Evolutionary conservation across 2,113 vertebrate genomes (phyloP).

Genomic region (Bubalus kerabau): DNA sequence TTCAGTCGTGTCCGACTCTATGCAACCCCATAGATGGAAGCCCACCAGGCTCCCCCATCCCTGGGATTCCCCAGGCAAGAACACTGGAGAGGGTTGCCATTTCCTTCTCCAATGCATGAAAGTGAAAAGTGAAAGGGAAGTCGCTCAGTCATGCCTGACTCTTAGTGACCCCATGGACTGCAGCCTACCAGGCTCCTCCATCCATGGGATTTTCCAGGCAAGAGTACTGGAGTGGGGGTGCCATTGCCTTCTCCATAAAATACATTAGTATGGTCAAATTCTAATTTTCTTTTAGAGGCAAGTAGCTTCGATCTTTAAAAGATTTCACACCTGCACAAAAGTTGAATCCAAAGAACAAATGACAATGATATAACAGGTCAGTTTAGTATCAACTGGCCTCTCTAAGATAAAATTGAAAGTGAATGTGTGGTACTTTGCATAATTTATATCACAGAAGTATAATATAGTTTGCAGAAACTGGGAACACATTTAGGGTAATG

Average conservation of each 20-base stretch:
- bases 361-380: background rate
- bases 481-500: slow-evolving; percentile 3
- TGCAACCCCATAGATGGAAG: rapidly evolving
- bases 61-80: too few species aligned
- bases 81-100: too few species aligned
- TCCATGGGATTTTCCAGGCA: too few species aligned
- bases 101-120: too few species aligned
- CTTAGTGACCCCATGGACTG: too few species aligned
- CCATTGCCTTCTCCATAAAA: background rate
- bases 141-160: too few species aligned
- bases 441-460: background rate
- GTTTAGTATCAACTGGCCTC: background rate
- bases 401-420: slow-evolving; percentile 17
- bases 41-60: too few species aligned
- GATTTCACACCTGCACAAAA: background rate
- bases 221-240: too few species aligned
- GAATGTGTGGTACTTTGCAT: background rate
- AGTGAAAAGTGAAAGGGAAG: too few species aligned
- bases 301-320: slow-evolving; percentile 22
- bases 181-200: rapidly evolving
- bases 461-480: background rate
- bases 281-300: slow-evolving; percentile 25
- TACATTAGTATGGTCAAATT: background rate
- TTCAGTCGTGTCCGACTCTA: too few species aligned
- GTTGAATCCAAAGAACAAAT: background rate